Evolutionary conservation across 2,113 vertebrate genomes (phyloP), one percentile per base, ranked within the genome.

Genomic region (Cacatua alba): DNA sequence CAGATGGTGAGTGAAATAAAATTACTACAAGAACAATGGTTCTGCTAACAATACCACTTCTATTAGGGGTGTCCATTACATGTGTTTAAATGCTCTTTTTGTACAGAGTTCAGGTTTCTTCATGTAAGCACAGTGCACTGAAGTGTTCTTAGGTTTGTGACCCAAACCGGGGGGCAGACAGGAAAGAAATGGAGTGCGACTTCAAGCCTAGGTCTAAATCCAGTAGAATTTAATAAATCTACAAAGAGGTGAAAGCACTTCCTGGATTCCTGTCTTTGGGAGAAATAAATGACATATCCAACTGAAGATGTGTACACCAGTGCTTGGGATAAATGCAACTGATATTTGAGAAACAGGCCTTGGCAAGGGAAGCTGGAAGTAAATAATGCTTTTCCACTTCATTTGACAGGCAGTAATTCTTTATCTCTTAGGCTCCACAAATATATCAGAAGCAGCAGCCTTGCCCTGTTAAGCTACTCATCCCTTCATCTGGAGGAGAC

Each of bases 91-190:
- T 64, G 29, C 1, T 72, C 3, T 35, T 76, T 59, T 77, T 85
- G 43, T 13, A 14, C 7, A 17, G 46, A 53, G 21, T 17, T 57
- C 44, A 25, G 10, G 2, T 63, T 91, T 91, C 60, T 76, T 35
- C 7, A 35, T 20, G 17, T 48, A 62, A 88, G 31, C 28, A 37
- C 11, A 15, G 17, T 10, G 26, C 35, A 10, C 13, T 55, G 64
- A 88, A 62, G 52, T 3, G 8, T 68, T 49, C 31, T 74, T 13
- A 25, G 21, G 11, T 53, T 25, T 49, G 17, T 88, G 59, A 86
- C 37, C 9, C 28, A 31, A 24, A 48, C 0, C 62, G 12, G 18
- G n/a, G 12, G 19, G 10, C 12, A 72, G 55, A 10, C 10, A 2
- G 2, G 25, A 94, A 79, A 81, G 35, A 86, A 59, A 67, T 5